Evolutionary conservation across 2,113 vertebrate genomes (phyloP).

Genomic region (Petromus typicus): DNA sequence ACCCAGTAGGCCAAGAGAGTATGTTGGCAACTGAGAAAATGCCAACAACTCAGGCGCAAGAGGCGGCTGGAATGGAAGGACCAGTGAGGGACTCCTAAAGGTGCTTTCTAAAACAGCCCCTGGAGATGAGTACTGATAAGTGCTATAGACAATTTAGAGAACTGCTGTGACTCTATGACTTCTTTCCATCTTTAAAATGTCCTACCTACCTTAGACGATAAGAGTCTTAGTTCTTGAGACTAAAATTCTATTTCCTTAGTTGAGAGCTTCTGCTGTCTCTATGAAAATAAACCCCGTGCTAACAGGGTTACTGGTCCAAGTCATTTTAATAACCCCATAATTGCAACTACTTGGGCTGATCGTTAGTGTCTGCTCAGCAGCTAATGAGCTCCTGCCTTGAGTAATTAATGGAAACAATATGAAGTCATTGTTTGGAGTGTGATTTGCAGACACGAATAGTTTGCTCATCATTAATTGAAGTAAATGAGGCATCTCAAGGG

Average conservation of each 20-base stretch:
- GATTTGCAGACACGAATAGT: constrained; percentile 35
- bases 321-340: constrained; percentile 39
- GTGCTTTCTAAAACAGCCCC: background rate
- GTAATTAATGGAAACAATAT: constrained; percentile 25
- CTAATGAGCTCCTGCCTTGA: constrained; percentile 44
- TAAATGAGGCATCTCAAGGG: constrained; percentile 45
- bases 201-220: background rate
- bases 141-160: background rate
- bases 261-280: background rate
- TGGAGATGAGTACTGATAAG: background rate
- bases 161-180: background rate
- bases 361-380: background rate
- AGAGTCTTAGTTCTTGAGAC: background rate
- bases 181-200: background rate
- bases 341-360: background rate
- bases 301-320: background rate
- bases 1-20: background rate
- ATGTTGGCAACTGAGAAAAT: constrained; percentile 27
- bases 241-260: background rate
- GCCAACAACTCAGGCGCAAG: background rate
- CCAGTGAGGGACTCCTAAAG: background rate
- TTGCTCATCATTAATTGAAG: constrained; percentile 25
- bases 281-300: background rate
- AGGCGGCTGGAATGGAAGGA: background rate
- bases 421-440: constrained; percentile 53